Conservation (phyloP, 2,797 vertebrate species). For the Epinephelus malabaricus region DNA sequence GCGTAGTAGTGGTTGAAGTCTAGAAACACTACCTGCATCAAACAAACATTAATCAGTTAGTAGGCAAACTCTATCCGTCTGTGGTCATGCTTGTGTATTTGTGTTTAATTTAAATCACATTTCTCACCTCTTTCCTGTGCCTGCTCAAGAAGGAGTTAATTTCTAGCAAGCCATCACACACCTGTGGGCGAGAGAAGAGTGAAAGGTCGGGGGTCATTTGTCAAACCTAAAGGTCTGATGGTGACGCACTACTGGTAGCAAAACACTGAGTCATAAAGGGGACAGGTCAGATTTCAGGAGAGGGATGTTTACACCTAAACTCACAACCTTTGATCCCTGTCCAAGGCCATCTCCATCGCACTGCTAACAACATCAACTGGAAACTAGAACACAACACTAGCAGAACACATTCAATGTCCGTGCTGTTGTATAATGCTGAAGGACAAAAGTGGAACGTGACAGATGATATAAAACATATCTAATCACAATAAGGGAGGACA, state of each 20-base stretch:
- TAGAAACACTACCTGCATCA: conserved; percentile 90
- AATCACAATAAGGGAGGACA: background rate
- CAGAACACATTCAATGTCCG: background rate
- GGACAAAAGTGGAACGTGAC: background rate
- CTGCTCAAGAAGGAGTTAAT: conserved; percentile 91
- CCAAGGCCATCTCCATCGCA: background rate
- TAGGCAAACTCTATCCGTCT: too few species aligned
- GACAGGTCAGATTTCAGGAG: conserved; percentile 19
- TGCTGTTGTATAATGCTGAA: background rate
- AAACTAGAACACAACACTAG: background rate
- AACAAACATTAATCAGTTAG: conserved; percentile 1
- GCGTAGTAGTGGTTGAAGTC: conserved; percentile 99
- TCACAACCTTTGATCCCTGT: conserved; percentile 42
- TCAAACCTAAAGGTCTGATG: background rate
- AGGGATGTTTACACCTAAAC: conserved; percentile 38
- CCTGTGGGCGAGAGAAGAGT: conserved; percentile 55
- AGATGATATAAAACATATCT: background rate
- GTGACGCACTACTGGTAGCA: background rate
- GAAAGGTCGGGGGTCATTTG: background rate
- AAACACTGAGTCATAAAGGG: background rate
- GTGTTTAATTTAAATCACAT: background rate
- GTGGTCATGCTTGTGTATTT: background rate
- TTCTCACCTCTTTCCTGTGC: conserved; percentile 86
- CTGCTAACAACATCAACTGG: conserved; percentile 12
- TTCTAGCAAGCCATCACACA: conserved; percentile 92